Conservation (phyloP, 53 echinoderm and acorn worm genomes). For the Patiria pectinifera region DNA sequence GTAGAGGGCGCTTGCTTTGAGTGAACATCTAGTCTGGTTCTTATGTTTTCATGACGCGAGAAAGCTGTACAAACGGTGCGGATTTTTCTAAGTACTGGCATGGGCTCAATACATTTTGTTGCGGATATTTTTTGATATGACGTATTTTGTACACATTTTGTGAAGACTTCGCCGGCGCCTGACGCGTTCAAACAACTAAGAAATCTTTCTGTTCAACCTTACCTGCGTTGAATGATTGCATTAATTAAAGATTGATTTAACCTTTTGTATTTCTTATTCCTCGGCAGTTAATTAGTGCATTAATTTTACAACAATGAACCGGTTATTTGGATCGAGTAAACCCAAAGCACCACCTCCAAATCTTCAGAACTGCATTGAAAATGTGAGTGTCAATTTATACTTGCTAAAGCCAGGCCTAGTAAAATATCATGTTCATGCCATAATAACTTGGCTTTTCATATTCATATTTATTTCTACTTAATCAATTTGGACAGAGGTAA, state of each 20-base stretch:
- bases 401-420: too few relatives aligned
- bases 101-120: neutral
- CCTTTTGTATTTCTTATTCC: neutral
- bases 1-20: slow-evolving; percentile 42
- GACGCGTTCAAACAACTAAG: too few relatives aligned
- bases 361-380: slow-evolving; percentile 86
- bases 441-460: too few relatives aligned
- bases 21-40: slow-evolving; percentile 11
- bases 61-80: neutral
- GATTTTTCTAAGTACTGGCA: neutral
- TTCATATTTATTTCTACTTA: too few relatives aligned
- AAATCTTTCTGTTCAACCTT: neutral
- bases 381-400: slow-evolving; percentile 69
- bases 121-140: slow-evolving; percentile 31
- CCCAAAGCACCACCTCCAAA: slow-evolving; percentile 94
- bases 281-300: neutral
- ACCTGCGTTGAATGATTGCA: neutral
- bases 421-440: too few relatives aligned
- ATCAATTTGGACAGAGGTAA: too few relatives aligned
- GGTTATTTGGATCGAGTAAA: slow-evolving; percentile 93
- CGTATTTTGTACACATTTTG: neutral
- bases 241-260: neutral
- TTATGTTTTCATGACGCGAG: neutral
- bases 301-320: slow-evolving; percentile 77
- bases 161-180: neutral